phyloP scores from a whole-genome alignment of 2,797 vertebrate genomes.

The Sandelia bainsii region DNA sequence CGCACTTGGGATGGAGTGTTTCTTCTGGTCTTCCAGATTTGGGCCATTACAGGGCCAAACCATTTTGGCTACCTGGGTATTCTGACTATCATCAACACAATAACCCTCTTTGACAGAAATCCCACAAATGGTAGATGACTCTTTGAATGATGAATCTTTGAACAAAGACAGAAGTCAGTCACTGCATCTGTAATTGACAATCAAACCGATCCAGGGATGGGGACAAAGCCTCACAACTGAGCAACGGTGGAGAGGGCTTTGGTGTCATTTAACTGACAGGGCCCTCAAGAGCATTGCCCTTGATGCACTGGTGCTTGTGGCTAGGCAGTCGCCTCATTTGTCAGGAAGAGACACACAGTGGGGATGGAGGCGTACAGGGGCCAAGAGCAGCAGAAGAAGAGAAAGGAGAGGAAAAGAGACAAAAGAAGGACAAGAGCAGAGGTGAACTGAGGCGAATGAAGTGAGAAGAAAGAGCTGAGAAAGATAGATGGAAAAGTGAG shows the following conservation, averaged over 20 bases:
- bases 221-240: constrained; percentile 4
- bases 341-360: constrained; percentile 42
- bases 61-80: too few species aligned
- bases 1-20: too few species aligned
- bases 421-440: constrained; percentile 38
- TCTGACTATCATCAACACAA: not conserved
- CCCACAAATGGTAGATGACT: not conserved
- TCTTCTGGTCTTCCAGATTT: too few species aligned
- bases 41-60: too few species aligned
- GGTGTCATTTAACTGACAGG: constrained; percentile 40
- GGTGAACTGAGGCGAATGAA: constrained; percentile 31
- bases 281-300: constrained; percentile 45
- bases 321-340: constrained; percentile 59
- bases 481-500: constrained; percentile 16
- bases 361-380: constrained; percentile 4
- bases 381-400: constrained; percentile 9
- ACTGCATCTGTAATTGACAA: constrained; percentile 16
- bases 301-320: constrained; percentile 40
- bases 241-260: constrained; percentile 2
- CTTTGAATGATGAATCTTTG: constrained; percentile 7
- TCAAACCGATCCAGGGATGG: constrained; percentile 11
- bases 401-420: constrained; percentile 6
- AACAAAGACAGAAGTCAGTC: constrained; percentile 22
- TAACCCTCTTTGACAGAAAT: constrained; percentile 10
- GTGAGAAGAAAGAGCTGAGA: constrained; percentile 17